A percentile compares a stretch with the other conserved stretches of the same genome.
phyloP scores from a whole-genome alignment of 2,113 vertebrate species.

The Nematolebias whitei region DNA sequence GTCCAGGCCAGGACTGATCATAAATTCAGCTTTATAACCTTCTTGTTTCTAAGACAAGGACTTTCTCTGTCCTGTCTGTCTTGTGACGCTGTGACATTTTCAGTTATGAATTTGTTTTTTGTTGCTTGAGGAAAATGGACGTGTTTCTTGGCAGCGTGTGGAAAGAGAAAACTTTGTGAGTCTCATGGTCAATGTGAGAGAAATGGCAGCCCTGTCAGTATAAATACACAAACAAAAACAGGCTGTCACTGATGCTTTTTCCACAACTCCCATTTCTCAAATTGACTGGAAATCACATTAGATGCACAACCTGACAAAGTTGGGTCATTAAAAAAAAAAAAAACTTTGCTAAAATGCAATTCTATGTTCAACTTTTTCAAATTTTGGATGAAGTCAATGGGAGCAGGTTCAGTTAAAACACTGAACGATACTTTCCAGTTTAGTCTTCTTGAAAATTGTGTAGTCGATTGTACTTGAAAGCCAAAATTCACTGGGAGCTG shows the following conservation, averaged over 20 bases:
- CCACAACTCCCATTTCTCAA: neutral
- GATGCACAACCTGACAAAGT: neutral
- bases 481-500: no score
- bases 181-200: neutral
- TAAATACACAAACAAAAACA: neutral
- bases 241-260: neutral
- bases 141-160: neutral
- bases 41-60: neutral
- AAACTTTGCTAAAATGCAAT: no score
- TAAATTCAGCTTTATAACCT: neutral
- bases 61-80: slow-evolving; percentile 3
- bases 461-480: no score
- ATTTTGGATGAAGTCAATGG: no score
- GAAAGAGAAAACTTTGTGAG: neutral
- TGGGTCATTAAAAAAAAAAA: no score
- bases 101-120: slow-evolving; percentile 10
- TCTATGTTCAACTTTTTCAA: no score
- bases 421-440: no score
- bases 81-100: slow-evolving; percentile 3
- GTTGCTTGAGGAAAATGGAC: neutral
- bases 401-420: no score
- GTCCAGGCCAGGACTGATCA: neutral
- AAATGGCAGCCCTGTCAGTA: neutral
- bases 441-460: no score
- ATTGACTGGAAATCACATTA: neutral